These are phyloP conservation scores for Balaeniceps rex DNA, from an alignment of 2,113 vertebrate species.

Conservation along the genomic window DNA sequence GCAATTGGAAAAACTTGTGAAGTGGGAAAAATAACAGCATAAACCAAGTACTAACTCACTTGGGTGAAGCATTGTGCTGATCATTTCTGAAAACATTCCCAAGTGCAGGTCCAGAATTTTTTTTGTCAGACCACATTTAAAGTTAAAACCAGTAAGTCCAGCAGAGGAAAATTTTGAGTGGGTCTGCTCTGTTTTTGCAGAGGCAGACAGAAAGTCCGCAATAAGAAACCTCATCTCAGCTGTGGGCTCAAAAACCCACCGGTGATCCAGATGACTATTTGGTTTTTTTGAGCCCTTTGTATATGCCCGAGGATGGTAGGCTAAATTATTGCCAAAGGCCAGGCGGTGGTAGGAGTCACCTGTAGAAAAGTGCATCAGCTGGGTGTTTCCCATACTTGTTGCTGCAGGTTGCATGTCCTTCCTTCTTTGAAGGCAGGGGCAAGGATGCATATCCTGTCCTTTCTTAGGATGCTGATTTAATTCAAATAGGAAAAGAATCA, in stretches of 20 bases:
- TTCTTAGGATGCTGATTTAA: not conserved
- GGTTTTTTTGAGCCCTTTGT: not conserved
- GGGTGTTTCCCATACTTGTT: not conserved
- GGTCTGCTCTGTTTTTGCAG: not conserved
- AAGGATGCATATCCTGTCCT: not conserved
- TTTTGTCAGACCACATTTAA: not conserved
- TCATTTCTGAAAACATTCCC: not conserved
- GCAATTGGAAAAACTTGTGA: not conserved
- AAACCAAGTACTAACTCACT: not conserved
- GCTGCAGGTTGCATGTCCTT: not conserved
- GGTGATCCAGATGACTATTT: no score
- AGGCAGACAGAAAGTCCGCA: not conserved
- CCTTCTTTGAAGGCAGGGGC: not conserved
- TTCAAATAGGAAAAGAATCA: not conserved
- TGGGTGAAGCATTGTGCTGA: not conserved
- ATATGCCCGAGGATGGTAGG: not conserved
- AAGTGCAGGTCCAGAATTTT: not conserved
- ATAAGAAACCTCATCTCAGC: not conserved
- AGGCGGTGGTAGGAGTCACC: not conserved
- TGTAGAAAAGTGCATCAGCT: not conserved
- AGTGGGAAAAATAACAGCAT: not conserved
- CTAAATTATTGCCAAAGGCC: not conserved
- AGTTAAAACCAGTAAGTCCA: not conserved
- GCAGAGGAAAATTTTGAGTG: not conserved
- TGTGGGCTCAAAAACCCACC: not conserved